phyloP scores from a whole-genome alignment of 2,888 invertebrate genomes.

The Drosophila fungiperda region DNA sequence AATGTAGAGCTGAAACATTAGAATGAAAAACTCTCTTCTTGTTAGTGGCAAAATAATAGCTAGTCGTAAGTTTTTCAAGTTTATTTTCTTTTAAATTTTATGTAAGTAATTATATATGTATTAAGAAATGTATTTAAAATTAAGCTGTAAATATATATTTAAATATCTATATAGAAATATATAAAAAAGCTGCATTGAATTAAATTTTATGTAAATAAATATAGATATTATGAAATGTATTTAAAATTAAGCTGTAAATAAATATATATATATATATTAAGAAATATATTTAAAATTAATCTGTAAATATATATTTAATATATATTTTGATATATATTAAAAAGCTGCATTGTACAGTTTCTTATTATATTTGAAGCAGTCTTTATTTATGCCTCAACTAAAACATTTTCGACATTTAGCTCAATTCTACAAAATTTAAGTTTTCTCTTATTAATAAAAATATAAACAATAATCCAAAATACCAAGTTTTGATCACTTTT shows the following conservation, averaged over 20 bases:
- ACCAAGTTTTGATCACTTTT: not conserved
- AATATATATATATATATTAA: not conserved
- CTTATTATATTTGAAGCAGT: not conserved
- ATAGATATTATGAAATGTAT: not conserved
- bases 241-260: not conserved
- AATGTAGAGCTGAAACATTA: not conserved
- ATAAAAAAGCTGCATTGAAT: too few species aligned
- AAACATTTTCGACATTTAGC: not conserved
- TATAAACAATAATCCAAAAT: not conserved
- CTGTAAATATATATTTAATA: not conserved
- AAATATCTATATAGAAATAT: too few species aligned
- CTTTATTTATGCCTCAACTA: not conserved
- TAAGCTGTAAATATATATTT: too few species aligned
- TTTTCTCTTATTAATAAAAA: not conserved
- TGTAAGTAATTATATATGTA: too few species aligned
- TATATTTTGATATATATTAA: not conserved
- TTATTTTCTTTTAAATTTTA: too few species aligned
- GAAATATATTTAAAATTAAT: not conserved
- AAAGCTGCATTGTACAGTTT: not conserved
- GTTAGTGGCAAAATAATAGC: too few species aligned
- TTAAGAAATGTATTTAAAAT: too few species aligned
- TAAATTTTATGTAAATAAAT: not conserved
- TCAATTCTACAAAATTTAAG: not conserved
- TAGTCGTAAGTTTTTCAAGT: too few species aligned
- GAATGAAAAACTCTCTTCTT: constrained; percentile 18